Conservation (phyloP, 2,113 vertebrate species). For the Salminus brasiliensis region DNA sequence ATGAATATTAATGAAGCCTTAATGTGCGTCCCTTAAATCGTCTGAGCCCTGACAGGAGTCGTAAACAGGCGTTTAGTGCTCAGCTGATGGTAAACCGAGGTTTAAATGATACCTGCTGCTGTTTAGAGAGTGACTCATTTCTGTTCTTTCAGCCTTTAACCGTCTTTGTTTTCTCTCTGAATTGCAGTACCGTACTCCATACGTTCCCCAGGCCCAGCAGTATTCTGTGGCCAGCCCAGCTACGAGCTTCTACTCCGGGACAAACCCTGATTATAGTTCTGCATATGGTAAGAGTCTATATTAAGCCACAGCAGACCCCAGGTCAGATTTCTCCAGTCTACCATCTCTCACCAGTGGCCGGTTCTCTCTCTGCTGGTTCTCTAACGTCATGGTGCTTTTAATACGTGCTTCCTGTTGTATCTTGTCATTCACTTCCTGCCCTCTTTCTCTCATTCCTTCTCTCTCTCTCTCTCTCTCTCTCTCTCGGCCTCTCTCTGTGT, state of each 20-base stretch:
- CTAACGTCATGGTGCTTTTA: conserved; percentile 67
- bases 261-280: conserved; percentile 89
- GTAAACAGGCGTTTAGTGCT: too few relatives aligned
- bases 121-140: not conserved
- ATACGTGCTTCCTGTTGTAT: conserved; percentile 74
- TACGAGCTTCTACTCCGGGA: conserved; percentile 89
- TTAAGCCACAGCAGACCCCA: not conserved
- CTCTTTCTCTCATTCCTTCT: conserved; percentile 60
- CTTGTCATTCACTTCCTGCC: conserved; percentile 74
- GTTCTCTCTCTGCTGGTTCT: conserved; percentile 47
- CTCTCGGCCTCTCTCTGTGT: conserved; percentile 20
- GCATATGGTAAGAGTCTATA: conserved; percentile 85
- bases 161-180: conserved; percentile 9
- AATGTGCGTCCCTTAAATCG: not conserved
- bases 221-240: conserved; percentile 90
- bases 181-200: conserved; percentile 86
- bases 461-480: conserved; percentile 46
- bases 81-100: too few relatives aligned
- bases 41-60: not conserved
- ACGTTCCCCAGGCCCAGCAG: conserved; percentile 90
- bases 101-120: too few relatives aligned
- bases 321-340: too few relatives aligned
- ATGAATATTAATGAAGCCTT: not conserved
- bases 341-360: not conserved
- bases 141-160: not conserved